Conservation (phyloP, 2,113 vertebrate species). For the Cyanoderma ruficeps region DNA sequence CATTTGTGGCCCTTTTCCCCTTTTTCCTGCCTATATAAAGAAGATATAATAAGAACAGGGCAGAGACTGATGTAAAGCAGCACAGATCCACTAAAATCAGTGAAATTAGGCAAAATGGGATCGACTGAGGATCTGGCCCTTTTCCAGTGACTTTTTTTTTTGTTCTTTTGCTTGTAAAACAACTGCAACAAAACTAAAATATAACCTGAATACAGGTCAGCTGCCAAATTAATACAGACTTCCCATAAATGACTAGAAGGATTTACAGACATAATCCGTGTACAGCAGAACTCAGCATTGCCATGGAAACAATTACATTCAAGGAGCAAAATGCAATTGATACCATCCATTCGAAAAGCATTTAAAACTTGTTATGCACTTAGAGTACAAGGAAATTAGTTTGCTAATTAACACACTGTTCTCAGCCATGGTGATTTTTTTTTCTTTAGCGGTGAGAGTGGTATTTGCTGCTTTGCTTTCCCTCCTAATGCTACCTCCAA, state of each 20-base stretch:
- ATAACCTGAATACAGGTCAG: conserved; percentile 33
- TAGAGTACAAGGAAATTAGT: conserved; percentile 41
- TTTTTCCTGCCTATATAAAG: background rate
- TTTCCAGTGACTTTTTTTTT: background rate
- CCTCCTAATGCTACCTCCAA: background rate
- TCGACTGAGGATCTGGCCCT: background rate
- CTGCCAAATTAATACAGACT: conserved; percentile 17
- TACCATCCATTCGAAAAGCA: conserved; percentile 28
- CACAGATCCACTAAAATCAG: background rate
- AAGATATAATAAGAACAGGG: background rate
- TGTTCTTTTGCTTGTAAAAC: conserved; percentile 3
- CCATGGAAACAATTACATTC: conserved; percentile 52
- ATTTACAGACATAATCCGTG: background rate
- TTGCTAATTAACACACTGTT: conserved; percentile 56
- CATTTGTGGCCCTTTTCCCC: background rate
- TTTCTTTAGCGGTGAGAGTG: conserved; percentile 3
- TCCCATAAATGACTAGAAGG: background rate
- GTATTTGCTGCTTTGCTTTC: conserved; percentile 4
- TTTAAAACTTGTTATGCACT: conserved; percentile 48
- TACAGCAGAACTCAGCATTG: background rate
- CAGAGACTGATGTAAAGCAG: background rate
- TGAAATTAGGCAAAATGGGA: background rate
- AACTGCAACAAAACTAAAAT: background rate
- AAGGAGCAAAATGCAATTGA: conserved; percentile 25
- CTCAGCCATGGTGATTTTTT: conserved; percentile 21